These are phyloP conservation scores for Ceratina japonica DNA, from an alignment of 1,140 invertebrate species.

Conservation along the genomic window DNA sequence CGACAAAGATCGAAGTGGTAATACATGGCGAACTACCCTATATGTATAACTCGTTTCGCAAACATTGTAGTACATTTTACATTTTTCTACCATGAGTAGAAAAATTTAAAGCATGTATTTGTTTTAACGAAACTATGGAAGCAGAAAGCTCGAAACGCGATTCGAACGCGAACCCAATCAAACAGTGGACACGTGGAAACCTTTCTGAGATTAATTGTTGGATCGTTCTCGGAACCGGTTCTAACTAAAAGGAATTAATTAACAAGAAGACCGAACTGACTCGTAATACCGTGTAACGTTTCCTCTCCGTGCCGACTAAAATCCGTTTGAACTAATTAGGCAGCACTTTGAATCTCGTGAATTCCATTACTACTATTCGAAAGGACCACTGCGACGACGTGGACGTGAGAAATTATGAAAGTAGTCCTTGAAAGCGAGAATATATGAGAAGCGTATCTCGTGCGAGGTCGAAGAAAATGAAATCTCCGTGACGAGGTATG, in stretches of 20 bases:
- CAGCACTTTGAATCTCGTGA: not conserved
- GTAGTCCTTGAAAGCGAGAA: no score
- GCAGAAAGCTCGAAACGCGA: not conserved
- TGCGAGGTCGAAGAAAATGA: not conserved
- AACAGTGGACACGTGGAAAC: not conserved
- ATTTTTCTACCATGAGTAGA: no score
- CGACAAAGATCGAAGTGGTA: no score
- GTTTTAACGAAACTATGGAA: no score
- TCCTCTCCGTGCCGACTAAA: not conserved
- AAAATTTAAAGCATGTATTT: no score
- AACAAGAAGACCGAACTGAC: not conserved
- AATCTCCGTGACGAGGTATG: not conserved
- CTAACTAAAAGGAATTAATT: not conserved
- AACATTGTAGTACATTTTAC: no score
- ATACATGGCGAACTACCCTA: no score
- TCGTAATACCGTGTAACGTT: not conserved
- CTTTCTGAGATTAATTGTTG: not conserved
- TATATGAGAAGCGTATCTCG: no score
- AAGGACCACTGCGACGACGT: no score
- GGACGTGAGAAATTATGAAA: no score
- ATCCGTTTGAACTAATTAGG: not conserved
- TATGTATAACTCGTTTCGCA: no score
- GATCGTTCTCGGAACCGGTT: not conserved
- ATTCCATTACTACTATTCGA: no score
- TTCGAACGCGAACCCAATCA: constrained; percentile 5